Evolutionary conservation across 2,113 vertebrate species (phyloP), one percentile per base, ranked within the genome.

Genomic region (Aleadryas rufinucha): DNA sequence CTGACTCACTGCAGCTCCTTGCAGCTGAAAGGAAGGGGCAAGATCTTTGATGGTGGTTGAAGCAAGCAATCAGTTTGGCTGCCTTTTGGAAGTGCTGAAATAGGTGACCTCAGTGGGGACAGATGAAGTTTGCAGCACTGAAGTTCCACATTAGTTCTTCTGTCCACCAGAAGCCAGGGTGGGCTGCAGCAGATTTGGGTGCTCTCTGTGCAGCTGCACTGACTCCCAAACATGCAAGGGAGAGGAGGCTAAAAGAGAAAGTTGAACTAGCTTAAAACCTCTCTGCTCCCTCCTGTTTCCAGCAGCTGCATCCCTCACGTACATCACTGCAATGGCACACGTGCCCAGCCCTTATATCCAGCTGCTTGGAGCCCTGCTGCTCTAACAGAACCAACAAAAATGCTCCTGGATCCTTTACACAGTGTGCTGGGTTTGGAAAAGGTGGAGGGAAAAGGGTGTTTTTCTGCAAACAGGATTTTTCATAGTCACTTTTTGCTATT

Each of bases 1-100:
- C 80, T 96, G 95, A 97, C 79, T 97, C 96, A 97, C 44, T 53
- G 91, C 68, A 89, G 83, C 71, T 93, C 64, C 68, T 76, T 74
- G 92, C 75, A 90, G 71, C 28, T 3, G 7, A 59, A 81, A 42
- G 1, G n/a, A 92, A 95, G 68, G 79, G 94, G 20, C 61, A 84
- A 77, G 79, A 54, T 77, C 89, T 90, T 17, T 70, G 83, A 5
- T 86, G 59, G 45, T 31, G 83, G 50, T 16, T 80, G 83, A 86
- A n/a, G 42, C 37, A 84, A 56, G 72, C 19, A 22, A 68, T 88
- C 26, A 14, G 49, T 28, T 33, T 39, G 80, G 68, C 71, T 74
- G 68, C 64, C 39, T 66, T 63, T 45, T 0, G 1, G 68, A 50
- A 39, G 28, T 27, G 66, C 85, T 75, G 64, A 66, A 75, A 54